phyloP scores from a whole-genome alignment of 2,888 invertebrate species.

The Hesperia comma region DNA sequence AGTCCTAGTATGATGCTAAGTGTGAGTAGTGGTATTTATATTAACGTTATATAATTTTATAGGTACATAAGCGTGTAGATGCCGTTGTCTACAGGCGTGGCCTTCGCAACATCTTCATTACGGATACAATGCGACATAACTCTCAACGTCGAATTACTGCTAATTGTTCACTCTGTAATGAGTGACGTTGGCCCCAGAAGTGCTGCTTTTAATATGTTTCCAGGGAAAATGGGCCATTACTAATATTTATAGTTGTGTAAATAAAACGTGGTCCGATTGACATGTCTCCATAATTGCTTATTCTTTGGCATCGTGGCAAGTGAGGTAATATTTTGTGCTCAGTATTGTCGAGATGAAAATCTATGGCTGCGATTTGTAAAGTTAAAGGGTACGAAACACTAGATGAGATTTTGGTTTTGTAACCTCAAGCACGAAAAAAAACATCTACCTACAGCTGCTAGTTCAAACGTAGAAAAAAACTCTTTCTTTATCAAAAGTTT shows the following conservation, averaged over 20 bases:
- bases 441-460: too few species aligned
- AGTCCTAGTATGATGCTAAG: too few species aligned
- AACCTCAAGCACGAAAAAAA: too few species aligned
- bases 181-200: conserved; percentile 11
- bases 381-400: too few species aligned
- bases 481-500: too few species aligned
- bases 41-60: too few species aligned
- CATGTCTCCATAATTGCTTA: conserved; percentile 7
- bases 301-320: conserved; percentile 12
- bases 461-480: too few species aligned
- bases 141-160: conserved; percentile 56
- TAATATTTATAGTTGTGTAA: conserved; percentile 48
- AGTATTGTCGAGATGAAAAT: too few species aligned
- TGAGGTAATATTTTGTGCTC: not conserved
- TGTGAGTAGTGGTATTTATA: too few species aligned
- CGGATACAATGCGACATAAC: conserved; percentile 62
- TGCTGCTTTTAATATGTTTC: conserved; percentile 42
- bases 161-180: conserved; percentile 58
- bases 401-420: too few species aligned
- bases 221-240: conserved; percentile 43
- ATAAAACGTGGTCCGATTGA: conserved; percentile 34
- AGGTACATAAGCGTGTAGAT: not conserved
- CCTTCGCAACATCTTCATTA: conserved; percentile 57
- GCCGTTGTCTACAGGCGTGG: conserved; percentile 19
- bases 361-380: too few species aligned